phyloP scores from a whole-genome alignment of 2,888 invertebrate species.

The Trilocha varians region DNA sequence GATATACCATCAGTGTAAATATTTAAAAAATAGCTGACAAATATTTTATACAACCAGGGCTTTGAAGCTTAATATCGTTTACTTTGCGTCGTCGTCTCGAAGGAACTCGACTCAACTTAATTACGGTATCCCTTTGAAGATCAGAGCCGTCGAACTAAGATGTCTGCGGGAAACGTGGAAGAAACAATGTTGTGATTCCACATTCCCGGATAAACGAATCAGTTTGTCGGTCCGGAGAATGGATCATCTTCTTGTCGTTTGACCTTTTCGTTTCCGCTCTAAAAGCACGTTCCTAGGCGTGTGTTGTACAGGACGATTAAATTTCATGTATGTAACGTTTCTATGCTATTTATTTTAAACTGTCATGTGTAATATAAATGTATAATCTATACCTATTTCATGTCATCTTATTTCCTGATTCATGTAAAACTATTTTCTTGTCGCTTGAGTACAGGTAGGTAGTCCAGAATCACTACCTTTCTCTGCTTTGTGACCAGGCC shows the following conservation, averaged over 20 bases:
- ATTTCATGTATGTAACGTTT: neutral
- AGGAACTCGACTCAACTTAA: conserved; percentile 35
- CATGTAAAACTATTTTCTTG: too few species aligned
- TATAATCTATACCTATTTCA: too few species aligned
- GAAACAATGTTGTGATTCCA: conserved; percentile 24
- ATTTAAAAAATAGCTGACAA: conserved; percentile 10
- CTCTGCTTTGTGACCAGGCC: too few species aligned
- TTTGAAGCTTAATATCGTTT: conserved; percentile 35
- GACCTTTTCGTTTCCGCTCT: conserved; percentile 2
- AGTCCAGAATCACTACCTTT: too few species aligned
- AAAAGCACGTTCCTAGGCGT: neutral
- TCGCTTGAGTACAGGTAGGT: too few species aligned
- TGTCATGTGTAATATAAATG: too few species aligned
- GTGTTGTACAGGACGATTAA: neutral
- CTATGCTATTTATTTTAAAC: too few species aligned
- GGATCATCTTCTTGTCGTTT: conserved; percentile 3
- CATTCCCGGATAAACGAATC: conserved; percentile 18
- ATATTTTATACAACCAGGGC: conserved; percentile 25
- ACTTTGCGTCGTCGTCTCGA: conserved; percentile 28
- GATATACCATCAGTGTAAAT: neutral
- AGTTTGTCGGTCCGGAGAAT: conserved; percentile 10
- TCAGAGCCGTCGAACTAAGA: conserved; percentile 13
- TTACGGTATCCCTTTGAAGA: conserved; percentile 37
- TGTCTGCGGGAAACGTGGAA: conserved; percentile 17
- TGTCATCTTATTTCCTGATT: too few species aligned